These are phyloP conservation scores for Charanyca ferruginea DNA, from an alignment of 2,888 invertebrate genomes.

Conservation along the genomic window DNA sequence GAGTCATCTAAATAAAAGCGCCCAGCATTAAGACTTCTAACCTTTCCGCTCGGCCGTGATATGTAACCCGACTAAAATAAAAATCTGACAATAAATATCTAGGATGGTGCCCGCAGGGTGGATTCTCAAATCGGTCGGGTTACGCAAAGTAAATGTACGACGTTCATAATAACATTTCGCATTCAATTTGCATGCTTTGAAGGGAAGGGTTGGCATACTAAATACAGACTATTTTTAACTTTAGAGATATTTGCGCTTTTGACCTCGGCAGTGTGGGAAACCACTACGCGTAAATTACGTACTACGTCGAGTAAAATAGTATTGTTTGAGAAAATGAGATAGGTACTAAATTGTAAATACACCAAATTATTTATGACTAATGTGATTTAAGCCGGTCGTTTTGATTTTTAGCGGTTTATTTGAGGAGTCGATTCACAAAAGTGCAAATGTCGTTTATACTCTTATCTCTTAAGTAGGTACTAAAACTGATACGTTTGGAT, in stretches of 20 bases:
- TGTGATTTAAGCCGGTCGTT: too few relatives aligned
- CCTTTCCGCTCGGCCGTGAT: constrained; percentile 58
- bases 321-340: constrained; percentile 36
- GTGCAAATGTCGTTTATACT: too few relatives aligned
- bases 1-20: constrained; percentile 43
- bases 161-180: constrained; percentile 67
- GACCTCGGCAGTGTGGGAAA: constrained; percentile 61
- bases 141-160: constrained; percentile 68
- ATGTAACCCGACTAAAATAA: constrained; percentile 59
- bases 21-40: constrained; percentile 35
- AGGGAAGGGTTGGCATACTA: constrained; percentile 79
- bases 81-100: constrained; percentile 42
- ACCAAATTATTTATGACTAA: constrained; percentile 16
- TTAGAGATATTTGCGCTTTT: constrained; percentile 65
- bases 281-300: constrained; percentile 20
- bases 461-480: too few relatives aligned
- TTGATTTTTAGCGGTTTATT: too few relatives aligned
- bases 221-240: constrained; percentile 75
- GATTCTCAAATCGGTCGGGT: constrained; percentile 54
- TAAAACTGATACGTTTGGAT: too few relatives aligned
- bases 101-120: constrained; percentile 14
- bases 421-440: too few relatives aligned
- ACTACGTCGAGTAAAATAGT: constrained; percentile 22
- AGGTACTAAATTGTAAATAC: constrained; percentile 25
- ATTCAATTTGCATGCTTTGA: constrained; percentile 77